phyloP scores from a whole-genome alignment of 64 coral and sea anemone species.

The Montipora capricornis region DNA sequence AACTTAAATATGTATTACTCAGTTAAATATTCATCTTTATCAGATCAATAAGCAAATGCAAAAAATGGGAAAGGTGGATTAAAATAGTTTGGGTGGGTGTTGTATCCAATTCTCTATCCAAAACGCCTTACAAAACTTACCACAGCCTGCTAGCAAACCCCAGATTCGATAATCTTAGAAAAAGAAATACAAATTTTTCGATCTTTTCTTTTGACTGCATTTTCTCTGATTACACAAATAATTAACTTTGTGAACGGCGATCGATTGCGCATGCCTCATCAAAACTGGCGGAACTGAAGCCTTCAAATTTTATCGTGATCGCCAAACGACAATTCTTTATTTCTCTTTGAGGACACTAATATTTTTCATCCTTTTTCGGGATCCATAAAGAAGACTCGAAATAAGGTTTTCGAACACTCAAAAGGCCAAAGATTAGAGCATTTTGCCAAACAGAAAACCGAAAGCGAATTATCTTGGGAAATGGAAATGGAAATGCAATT shows the following conservation, averaged over 20 bases:
- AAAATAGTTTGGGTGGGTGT: too few species aligned
- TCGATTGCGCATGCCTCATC: slow-evolving; percentile 8
- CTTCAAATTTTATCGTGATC: neutral
- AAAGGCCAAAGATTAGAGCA: neutral
- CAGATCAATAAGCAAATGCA: neutral
- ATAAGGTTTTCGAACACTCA: neutral
- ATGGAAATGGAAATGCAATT: slow-evolving; percentile 28
- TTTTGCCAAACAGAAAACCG: slow-evolving; percentile 25
- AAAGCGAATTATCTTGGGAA: slow-evolving; percentile 4
- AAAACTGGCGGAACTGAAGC: neutral
- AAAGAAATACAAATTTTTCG: neutral
- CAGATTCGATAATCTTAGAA: neutral
- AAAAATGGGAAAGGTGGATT: neutral
- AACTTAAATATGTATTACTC: neutral
- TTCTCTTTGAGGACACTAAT: neutral
- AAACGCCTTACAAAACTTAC: neutral
- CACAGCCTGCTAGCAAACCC: neutral
- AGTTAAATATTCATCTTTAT: neutral
- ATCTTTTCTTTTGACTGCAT: neutral
- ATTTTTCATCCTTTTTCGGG: neutral
- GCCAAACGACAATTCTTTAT: neutral
- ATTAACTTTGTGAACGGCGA: neutral
- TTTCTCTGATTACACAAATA: neutral
- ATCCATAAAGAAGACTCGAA: neutral
- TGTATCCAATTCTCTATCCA: neutral